These are phyloP conservation scores for Drosophila parabipectinata DNA, from an alignment of 1,140 invertebrate species.

Conservation along the genomic window DNA sequence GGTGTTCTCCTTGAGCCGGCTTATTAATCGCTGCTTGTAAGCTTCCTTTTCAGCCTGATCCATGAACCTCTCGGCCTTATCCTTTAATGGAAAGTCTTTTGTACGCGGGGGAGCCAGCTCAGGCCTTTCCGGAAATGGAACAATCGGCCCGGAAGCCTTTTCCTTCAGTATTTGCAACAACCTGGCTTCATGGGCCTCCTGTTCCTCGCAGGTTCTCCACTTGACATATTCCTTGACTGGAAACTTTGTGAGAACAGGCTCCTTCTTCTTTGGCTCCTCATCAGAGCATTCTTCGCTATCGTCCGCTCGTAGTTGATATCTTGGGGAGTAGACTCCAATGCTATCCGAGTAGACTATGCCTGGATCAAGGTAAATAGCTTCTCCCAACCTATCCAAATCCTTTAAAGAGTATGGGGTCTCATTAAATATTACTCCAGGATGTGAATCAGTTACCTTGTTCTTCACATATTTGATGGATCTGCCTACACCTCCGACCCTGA, in stretches of 20 bases:
- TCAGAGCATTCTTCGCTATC: neutral
- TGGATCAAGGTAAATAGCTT: too few species aligned
- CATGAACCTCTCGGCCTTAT: constrained; percentile 3
- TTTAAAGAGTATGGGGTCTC: neutral
- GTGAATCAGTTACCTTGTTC: neutral
- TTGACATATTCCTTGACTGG: neutral
- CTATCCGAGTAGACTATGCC: too few species aligned
- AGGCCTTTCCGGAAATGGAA: neutral
- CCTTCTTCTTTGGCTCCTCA: neutral
- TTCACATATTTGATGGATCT: too few species aligned
- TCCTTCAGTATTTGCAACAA: neutral
- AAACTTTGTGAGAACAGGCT: neutral
- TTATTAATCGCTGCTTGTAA: neutral
- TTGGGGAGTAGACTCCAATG: neutral
- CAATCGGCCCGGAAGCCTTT: neutral
- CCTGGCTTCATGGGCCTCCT: neutral
- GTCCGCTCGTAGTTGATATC: neutral
- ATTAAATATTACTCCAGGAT: neutral
- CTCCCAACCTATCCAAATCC: neutral
- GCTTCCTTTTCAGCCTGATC: neutral
- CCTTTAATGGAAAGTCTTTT: constrained; percentile 20
- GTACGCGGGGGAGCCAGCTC: neutral
- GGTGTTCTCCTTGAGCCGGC: neutral
- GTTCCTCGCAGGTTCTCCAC: neutral
- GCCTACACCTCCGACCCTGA: too few species aligned